These are phyloP conservation scores for Perithous albicinctus DNA, from an alignment of 2,888 invertebrate species.

Conservation along the genomic window DNA sequence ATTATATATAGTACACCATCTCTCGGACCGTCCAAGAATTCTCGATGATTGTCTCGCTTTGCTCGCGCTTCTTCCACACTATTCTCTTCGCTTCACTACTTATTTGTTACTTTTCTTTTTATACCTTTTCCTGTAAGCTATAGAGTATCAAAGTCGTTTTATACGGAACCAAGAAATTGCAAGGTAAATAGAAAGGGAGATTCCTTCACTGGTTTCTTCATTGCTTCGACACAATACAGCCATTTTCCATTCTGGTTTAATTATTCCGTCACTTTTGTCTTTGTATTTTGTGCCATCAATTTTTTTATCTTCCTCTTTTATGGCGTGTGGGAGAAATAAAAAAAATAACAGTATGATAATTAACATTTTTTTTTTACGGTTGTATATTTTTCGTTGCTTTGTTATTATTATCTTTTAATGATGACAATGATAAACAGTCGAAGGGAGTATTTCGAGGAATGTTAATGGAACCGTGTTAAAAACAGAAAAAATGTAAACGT, in stretches of 20 bases:
- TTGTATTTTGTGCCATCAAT: background rate
- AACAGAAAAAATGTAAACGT: too few relatives aligned
- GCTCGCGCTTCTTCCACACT: slow-evolving; percentile 32
- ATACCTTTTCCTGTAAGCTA: background rate
- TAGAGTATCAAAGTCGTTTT: slow-evolving; percentile 25
- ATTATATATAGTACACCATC: slow-evolving; percentile 23
- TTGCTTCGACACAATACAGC: background rate
- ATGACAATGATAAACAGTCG: too few relatives aligned
- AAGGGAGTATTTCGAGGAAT: too few relatives aligned
- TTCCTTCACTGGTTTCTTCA: background rate
- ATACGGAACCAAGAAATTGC: slow-evolving; percentile 5
- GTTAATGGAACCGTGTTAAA: too few relatives aligned
- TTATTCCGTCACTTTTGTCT: background rate
- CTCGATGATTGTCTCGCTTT: slow-evolving; percentile 45
- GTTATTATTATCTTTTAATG: too few relatives aligned
- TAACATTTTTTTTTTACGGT: too few relatives aligned
- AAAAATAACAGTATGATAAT: too few relatives aligned
- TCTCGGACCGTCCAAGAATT: slow-evolving; percentile 39
- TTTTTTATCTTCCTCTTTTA: too few relatives aligned
- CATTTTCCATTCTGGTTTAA: background rate
- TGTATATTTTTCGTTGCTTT: too few relatives aligned
- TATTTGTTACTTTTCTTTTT: background rate
- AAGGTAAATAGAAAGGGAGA: background rate
- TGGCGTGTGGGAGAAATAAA: too few relatives aligned
- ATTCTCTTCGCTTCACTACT: slow-evolving; percentile 20